These are phyloP conservation scores for Promerops cafer DNA, from an alignment of 2,113 vertebrate species.

Conservation along the genomic window DNA sequence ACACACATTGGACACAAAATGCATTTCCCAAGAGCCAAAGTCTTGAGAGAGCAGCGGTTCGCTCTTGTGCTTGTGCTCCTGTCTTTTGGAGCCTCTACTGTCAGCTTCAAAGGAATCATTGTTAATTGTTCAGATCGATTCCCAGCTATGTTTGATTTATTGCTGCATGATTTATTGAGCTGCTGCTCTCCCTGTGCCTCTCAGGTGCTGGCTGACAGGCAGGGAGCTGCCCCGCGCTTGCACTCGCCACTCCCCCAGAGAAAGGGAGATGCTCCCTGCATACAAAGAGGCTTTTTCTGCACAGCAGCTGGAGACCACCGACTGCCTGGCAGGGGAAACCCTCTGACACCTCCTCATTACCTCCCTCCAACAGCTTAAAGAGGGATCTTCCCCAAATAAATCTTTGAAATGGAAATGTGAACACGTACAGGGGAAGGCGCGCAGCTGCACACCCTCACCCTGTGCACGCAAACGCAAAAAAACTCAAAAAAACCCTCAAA, in stretches of 20 bases:
- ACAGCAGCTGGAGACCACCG: neutral
- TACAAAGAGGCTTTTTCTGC: neutral
- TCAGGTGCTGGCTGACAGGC: slow-evolving; percentile 30
- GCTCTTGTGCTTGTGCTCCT: neutral
- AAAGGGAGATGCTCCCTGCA: neutral
- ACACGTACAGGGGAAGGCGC: fast-evolving
- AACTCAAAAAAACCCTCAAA: no score
- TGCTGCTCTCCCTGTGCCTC: neutral
- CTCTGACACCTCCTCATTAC: neutral
- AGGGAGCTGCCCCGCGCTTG: neutral
- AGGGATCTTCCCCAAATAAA: neutral
- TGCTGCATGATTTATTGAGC: neutral
- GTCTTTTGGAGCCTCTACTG: neutral
- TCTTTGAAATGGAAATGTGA: neutral
- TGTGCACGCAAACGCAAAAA: neutral
- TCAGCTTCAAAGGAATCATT: neutral
- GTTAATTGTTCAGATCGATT: neutral
- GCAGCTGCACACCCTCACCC: neutral
- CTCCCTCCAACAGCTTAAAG: neutral
- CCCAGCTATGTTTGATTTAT: slow-evolving; percentile 17
- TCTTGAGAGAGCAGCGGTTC: neutral
- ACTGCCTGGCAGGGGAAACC: neutral
- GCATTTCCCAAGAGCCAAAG: neutral
- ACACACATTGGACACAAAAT: neutral
- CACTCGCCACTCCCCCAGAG: neutral